phyloP scores from a whole-genome alignment of 2,113 vertebrate species.

The Antechinus flavipes region DNA sequence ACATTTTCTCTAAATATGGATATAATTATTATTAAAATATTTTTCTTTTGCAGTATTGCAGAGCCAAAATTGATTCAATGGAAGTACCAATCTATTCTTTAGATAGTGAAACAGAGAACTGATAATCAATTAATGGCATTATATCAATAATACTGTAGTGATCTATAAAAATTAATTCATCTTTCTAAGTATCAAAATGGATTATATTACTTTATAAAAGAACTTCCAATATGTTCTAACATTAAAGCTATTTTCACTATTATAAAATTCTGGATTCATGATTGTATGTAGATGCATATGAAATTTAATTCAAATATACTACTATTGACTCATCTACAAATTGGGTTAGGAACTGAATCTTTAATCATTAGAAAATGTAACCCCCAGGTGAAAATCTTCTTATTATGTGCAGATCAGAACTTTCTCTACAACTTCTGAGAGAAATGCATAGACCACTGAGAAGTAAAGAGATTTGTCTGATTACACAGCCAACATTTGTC shows the following conservation, averaged over 20 bases:
- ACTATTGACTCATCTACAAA: background rate
- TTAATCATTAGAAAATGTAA: background rate
- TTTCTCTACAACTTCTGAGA: background rate
- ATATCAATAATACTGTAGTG: background rate
- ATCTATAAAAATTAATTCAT: background rate
- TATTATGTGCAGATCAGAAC: background rate
- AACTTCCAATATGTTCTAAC: conserved; percentile 30
- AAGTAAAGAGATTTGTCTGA: background rate
- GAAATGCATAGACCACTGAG: background rate
- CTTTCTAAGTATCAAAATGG: background rate
- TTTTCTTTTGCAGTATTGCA: conserved; percentile 26
- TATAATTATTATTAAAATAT: conserved; percentile 2
- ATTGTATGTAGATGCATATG: background rate
- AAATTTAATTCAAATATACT: background rate
- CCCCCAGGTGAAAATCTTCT: background rate
- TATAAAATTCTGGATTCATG: conserved; percentile 4
- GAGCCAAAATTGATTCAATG: conserved; percentile 8
- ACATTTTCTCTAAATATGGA: background rate
- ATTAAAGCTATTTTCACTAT: conserved; percentile 34
- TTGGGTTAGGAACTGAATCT: background rate
- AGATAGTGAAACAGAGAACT: conserved; percentile 36
- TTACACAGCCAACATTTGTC: background rate
- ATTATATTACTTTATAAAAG: conserved; percentile 24
- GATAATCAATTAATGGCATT: background rate
- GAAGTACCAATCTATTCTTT: background rate